phyloP scores from a whole-genome alignment of 2,113 vertebrate species.

The Paedocypris sp. region DNA sequence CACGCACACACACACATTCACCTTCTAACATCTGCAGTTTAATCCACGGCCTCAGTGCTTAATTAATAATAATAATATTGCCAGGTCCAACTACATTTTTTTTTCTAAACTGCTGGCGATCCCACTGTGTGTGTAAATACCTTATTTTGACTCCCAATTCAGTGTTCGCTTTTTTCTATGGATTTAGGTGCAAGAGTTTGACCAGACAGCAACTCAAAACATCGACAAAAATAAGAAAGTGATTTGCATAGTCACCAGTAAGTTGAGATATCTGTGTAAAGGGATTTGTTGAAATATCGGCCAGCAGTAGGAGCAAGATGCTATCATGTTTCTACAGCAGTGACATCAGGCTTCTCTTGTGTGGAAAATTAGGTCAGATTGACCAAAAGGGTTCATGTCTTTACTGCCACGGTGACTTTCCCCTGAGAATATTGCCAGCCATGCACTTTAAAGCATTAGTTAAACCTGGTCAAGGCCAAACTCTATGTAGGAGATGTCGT shows the following conservation, averaged over 20 bases:
- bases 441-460: slow-evolving; percentile 30
- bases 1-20: too few species aligned
- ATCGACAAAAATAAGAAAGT: background rate
- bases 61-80: too few species aligned
- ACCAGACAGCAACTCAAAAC: background rate
- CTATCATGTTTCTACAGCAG: background rate
- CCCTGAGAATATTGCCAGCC: slow-evolving; percentile 18
- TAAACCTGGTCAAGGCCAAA: slow-evolving; percentile 10
- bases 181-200: background rate
- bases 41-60: too few species aligned
- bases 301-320: background rate
- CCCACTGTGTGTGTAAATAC: background rate
- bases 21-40: too few species aligned
- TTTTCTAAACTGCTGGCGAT: background rate
- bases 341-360: background rate
- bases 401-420: slow-evolving; percentile 22
- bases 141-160: background rate
- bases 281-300: background rate
- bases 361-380: slow-evolving; percentile 13
- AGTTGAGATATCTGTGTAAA: background rate
- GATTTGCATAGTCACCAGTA: background rate
- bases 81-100: too few species aligned
- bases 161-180: background rate
- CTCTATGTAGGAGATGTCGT: background rate
- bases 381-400: slow-evolving; percentile 12